A percentile compares a stretch with the other conserved stretches of the same genome.
Evolutionary conservation across 2,113 vertebrate genomes (phyloP).

Genomic region (Sinocyclocheilus maitianheensis): DNA sequence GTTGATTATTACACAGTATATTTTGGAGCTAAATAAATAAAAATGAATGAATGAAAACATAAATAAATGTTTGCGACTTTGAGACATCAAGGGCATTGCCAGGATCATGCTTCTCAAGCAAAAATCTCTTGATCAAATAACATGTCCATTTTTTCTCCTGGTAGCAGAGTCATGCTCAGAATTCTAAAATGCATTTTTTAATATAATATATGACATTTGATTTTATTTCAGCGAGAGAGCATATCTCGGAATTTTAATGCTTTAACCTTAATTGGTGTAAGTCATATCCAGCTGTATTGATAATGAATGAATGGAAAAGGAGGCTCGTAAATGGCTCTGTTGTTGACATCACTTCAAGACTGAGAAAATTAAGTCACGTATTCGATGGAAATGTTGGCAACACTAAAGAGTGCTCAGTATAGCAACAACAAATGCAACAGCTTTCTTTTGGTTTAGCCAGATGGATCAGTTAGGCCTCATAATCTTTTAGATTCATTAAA

Average conservation of each 20-base stretch:
- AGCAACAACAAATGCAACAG: not conserved
- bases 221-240: not conserved
- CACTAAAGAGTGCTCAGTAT: not conserved
- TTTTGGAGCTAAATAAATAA: not conserved
- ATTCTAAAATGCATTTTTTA: not conserved
- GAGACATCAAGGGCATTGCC: not conserved
- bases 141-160: not conserved
- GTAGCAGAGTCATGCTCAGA: not conserved
- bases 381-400: constrained; percentile 17
- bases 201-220: not conserved
- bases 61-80: not conserved
- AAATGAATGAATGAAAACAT: too few relatives aligned
- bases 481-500: not conserved
- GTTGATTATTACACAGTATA: not conserved
- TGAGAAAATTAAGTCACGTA: not conserved
- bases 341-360: constrained; percentile 38
- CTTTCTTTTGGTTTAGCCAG: not conserved
- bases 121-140: not conserved
- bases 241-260: constrained; percentile 1
- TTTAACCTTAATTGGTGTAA: constrained; percentile 18
- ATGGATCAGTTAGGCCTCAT: not conserved
- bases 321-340: constrained; percentile 33
- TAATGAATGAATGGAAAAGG: constrained; percentile 25
- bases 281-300: not conserved
- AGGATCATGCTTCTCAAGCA: not conserved